Conservation (phyloP, 1,140 invertebrate species). For the Babylonia areolata region DNA sequence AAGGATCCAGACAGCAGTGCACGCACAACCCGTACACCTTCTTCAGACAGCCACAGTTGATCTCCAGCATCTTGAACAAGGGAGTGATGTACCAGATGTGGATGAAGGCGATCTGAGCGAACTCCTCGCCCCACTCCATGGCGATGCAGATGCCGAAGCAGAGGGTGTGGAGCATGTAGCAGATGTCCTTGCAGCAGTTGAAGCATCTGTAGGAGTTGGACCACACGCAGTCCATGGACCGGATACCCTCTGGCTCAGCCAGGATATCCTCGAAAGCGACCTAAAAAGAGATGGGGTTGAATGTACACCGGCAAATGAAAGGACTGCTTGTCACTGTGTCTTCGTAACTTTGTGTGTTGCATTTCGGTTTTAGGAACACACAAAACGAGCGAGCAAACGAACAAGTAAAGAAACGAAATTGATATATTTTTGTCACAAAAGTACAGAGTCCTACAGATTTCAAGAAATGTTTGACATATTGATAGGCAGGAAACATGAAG, state of each 20-base stretch:
- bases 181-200: conserved; percentile 82
- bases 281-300: conserved; percentile 42
- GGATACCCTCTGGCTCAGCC: conserved; percentile 85
- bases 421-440: too few species aligned
- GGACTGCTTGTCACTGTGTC: too few species aligned
- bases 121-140: conserved; percentile 81
- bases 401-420: too few species aligned
- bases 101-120: conserved; percentile 84
- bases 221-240: conserved; percentile 87
- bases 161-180: conserved; percentile 83
- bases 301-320: too few species aligned
- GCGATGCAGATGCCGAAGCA: conserved; percentile 82
- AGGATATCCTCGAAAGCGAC: conserved; percentile 84
- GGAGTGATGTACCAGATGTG: conserved; percentile 75
- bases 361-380: too few species aligned
- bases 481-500: too few species aligned
- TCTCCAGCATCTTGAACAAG: conserved; percentile 67
- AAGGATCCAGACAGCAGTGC: conserved; percentile 64
- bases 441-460: too few species aligned
- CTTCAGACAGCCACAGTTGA: conserved; percentile 81
- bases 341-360: too few species aligned
- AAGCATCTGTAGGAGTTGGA: conserved; percentile 83
- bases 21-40: conserved; percentile 80
- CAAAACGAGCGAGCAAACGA: too few species aligned
- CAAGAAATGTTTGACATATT: too few species aligned